Evolutionary conservation across 2,113 vertebrate species (phyloP), one percentile per base, ranked within the genome.

Genomic region (Rhea pennata): DNA sequence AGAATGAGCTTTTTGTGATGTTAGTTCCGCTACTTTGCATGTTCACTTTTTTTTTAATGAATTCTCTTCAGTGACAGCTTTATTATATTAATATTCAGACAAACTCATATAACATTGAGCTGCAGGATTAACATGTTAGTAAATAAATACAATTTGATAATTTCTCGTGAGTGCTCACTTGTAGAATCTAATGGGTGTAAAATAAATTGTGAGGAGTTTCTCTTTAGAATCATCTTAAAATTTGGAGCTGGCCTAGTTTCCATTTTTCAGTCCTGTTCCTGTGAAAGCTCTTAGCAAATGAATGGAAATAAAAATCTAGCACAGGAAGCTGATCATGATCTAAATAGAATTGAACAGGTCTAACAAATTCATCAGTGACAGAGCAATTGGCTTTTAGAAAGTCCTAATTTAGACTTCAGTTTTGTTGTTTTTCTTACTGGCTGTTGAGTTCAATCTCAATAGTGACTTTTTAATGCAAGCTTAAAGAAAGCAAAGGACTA

Each of bases 271-370:
- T 20, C 27, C 4, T 2, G 24, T 36, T 71, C 19, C 39, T 67
- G 44, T 2, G 0, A 61, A 71, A 77, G 40, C 26, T 76, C 2
- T 0, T 29, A 71, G 51, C 39, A 13, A n/a, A 7, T 24, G 46
- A 67, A 21, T 33, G 26, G 84, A 74, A 91, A n/a, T 11, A 14
- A 19, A 70, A 58, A 42, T 40, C 31, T 46, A 31, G 36, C 19
- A 20, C 1, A 1, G 62, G 31, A 44, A 71, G 58, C 33, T 56
- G 46, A 56, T 40, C 6, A 1, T 21, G 29, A 29, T 56, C 12
- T 0, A 4, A 8, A 3, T 48, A 66, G 56, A 22, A 24, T 58
- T 22, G 39, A 61, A 36, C 5, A n/a, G 65, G 29, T 77, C 44
- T 73, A 62, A 58, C 19, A 70, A 2, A 33, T 10, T 5, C 29